Base-by-base conservation (phyloP, 2,113 vertebrate species). In the Romanogobio albipinnatus region DNA sequence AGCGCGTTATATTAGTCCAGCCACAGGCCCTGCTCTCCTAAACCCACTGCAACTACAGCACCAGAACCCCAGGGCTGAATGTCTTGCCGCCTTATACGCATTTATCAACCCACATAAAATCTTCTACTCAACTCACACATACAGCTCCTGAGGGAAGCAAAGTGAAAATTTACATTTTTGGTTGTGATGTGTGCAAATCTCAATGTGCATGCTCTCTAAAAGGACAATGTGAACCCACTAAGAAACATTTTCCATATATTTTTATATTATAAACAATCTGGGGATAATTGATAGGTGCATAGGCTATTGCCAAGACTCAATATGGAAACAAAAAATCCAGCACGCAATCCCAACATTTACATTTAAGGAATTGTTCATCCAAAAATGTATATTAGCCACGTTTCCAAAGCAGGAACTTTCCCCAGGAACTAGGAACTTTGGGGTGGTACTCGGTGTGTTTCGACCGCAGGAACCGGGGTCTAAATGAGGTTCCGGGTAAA, bases 1-100 rank as follows among this genome's bases (percentile, higher is more conserved):
- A 73, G n/a, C 70, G n/a, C 47, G 10, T 74, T 47, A 14, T 15
- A 47, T 47, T n/a, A 74, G 8, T 8, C 9, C 9, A n/a, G 68
- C 68, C 68, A 71, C 39, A 43, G 4, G 68, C 5, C 10, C 70
- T 47, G 22, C 70, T 47, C n/a, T 74, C 22, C 11, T 26, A 49
- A 49, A 47, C n/a, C 22, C 70, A 47, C 22, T 47, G 70, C 39
- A 73, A 14, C 70, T 39, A 73, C 36, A 73, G 70, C 70, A 73
- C 70, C 70, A 47, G 39, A 73, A 73, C 70, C 70, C n/a, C n/a
- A 47, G 70, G 43, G n/a, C 70, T 47, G n/a, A 47, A 73, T 14
- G 70, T 73, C 22, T 73, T 47, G 10, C 39, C 19, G 0, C 4
- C 5, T 74, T 74, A 24, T 26, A 13, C 43, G 6, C 70, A 47